A percentile compares a stretch with the other conserved stretches of the same genome.
phyloP scores from a whole-genome alignment of 1,140 invertebrate species.

The Wiebesia pumilae region DNA sequence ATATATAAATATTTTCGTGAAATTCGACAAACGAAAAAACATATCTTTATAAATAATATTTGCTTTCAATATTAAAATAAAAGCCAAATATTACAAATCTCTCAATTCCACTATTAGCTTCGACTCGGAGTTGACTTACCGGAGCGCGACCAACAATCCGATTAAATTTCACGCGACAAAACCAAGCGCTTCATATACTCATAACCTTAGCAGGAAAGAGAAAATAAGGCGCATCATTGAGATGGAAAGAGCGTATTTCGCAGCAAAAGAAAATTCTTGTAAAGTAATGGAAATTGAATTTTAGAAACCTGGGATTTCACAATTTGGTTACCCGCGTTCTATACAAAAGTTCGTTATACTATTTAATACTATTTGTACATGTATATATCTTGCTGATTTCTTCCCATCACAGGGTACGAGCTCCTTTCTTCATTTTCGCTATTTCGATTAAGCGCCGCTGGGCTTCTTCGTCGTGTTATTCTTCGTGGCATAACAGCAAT shows the following conservation, averaged over 20 bases:
- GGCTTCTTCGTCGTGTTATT: neutral
- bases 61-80: conserved; percentile 30
- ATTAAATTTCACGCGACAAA: conserved; percentile 46
- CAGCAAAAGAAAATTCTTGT: conserved; percentile 28
- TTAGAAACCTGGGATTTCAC: conserved; percentile 6
- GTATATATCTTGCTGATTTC: neutral
- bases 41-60: neutral
- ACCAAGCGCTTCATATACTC: conserved; percentile 1
- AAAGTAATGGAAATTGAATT: conserved; percentile 47
- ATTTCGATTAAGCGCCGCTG: neutral
- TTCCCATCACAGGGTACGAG: no score
- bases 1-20: neutral
- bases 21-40: neutral
- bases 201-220: neutral
- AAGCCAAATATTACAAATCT: conserved; percentile 32
- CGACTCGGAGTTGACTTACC: neutral
- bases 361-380: neutral
- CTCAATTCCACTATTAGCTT: conserved; percentile 37
- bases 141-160: conserved; percentile 8
- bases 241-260: neutral
- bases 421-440: neutral
- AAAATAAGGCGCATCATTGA: neutral
- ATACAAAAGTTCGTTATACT: neutral
- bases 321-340: neutral
- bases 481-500: conserved; percentile 24